Evolutionary conservation across 2,888 invertebrate genomes (phyloP).

Genomic region (Amiota mariae): DNA sequence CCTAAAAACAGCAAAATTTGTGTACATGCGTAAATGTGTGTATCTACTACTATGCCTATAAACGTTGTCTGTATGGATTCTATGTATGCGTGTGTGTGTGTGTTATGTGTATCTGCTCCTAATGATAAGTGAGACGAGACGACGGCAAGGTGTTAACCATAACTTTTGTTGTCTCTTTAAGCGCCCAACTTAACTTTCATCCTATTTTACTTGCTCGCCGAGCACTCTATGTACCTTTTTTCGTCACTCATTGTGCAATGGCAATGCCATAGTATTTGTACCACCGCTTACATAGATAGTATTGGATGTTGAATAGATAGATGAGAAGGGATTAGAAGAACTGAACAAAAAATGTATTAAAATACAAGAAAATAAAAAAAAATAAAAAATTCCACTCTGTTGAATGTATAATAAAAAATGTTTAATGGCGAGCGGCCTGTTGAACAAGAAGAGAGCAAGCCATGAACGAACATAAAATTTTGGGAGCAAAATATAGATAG

Average conservation of each 20-base stretch:
- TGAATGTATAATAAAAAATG: slow-evolving; percentile 53
- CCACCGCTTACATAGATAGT: slow-evolving; percentile 25
- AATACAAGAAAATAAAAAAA: slow-evolving; percentile 13
- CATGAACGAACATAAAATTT: not conserved
- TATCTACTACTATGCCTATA: slow-evolving; percentile 9
- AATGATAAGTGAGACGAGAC: slow-evolving; percentile 11
- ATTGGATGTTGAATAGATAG: slow-evolving; percentile 28
- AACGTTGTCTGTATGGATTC: not conserved
- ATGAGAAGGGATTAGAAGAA: slow-evolving; percentile 1
- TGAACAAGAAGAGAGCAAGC: slow-evolving; percentile 51
- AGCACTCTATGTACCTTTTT: not conserved
- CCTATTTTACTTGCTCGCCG: slow-evolving; percentile 7
- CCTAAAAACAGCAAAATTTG: slow-evolving; percentile 8
- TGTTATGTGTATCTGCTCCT: slow-evolving; percentile 10
- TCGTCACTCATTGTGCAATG: slow-evolving; percentile 23
- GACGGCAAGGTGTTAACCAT: slow-evolving; percentile 29
- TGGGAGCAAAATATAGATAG: not conserved
- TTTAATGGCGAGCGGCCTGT: slow-evolving; percentile 65
- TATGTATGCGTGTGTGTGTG: not conserved
- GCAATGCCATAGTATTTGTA: slow-evolving; percentile 48
- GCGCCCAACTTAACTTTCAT: not conserved
- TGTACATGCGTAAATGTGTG: not conserved
- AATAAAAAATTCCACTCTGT: slow-evolving; percentile 52
- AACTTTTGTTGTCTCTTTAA: slow-evolving; percentile 15
- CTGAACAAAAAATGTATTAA: slow-evolving; percentile 32